Evolutionary conservation across 2,113 vertebrate species (phyloP).

Genomic region (Zosterops lateralis): DNA sequence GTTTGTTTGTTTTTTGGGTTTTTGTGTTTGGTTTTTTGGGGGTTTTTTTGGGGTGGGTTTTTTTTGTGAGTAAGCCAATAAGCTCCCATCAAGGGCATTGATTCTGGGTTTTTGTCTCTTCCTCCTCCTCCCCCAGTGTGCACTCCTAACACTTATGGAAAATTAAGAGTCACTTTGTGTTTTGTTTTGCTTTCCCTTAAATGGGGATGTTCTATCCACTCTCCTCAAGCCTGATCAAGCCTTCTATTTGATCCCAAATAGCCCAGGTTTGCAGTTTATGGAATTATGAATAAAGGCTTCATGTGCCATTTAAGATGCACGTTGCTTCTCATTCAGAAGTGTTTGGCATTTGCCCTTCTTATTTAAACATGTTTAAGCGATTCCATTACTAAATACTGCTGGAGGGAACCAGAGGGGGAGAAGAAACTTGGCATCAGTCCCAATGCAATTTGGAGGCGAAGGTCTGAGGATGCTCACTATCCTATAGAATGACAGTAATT

Average conservation of each 20-base stretch:
- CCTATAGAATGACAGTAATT: conserved; percentile 69
- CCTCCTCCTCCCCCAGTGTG: neutral
- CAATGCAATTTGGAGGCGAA: conserved; percentile 58
- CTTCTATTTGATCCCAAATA: conserved; percentile 25
- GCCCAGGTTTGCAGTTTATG: neutral
- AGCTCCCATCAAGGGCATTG: neutral
- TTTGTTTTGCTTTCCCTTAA: neutral
- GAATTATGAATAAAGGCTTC: conserved; percentile 30
- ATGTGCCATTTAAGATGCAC: conserved; percentile 11
- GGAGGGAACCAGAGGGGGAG: conserved; percentile 48
- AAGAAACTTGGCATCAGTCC: conserved; percentile 64
- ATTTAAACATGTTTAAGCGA: conserved; percentile 64
- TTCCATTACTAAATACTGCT: conserved; percentile 68
- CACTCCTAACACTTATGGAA: neutral
- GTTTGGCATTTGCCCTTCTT: conserved; percentile 61
- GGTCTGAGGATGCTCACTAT: conserved; percentile 65
- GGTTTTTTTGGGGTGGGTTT: neutral
- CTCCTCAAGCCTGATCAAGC: conserved; percentile 42
- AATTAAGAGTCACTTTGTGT: neutral
- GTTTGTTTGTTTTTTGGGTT: too few species aligned
- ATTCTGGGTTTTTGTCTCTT: neutral
- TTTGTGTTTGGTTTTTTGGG: too few species aligned
- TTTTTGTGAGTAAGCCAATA: neutral
- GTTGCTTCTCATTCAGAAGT: conserved; percentile 49
- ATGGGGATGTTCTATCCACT: neutral